These are phyloP conservation scores for Agrotis segetum DNA, from an alignment of 2,888 invertebrate species.

Conservation along the genomic window DNA sequence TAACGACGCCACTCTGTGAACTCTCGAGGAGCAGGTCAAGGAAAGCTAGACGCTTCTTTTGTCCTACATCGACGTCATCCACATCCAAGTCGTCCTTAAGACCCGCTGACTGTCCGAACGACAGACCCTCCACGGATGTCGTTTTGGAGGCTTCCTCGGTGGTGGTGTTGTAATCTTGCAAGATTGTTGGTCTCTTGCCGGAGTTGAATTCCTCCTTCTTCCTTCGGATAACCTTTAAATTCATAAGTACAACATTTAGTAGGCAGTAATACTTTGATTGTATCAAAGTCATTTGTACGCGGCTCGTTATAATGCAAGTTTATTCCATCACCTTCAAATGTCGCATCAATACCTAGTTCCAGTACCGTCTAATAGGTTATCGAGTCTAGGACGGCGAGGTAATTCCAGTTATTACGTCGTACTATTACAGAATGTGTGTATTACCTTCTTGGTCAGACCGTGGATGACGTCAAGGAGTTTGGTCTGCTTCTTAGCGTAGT, in stretches of 20 bases:
- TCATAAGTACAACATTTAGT: conserved; percentile 10
- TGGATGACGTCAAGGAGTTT: conserved; percentile 94
- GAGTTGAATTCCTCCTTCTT: conserved; percentile 94
- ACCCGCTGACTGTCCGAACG: conserved; percentile 93
- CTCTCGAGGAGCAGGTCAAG: conserved; percentile 96
- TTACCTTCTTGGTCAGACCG: conserved; percentile 94
- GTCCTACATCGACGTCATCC: conserved; percentile 94
- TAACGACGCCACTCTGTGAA: conserved; percentile 93
- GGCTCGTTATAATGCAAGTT: conserved; percentile 54
- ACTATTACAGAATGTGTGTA: conserved; percentile 5
- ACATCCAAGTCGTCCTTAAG: conserved; percentile 96
- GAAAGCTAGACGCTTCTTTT: conserved; percentile 96
- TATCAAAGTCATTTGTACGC: conserved; percentile 30
- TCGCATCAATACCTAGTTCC: conserved; percentile 48
- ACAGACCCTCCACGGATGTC: conserved; percentile 92
- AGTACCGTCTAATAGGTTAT: conserved; percentile 50
- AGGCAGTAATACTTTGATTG: not conserved
- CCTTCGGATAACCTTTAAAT: conserved; percentile 91
- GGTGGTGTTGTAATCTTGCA: conserved; percentile 71
- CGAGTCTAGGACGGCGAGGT: conserved; percentile 36
- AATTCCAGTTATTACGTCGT: conserved; percentile 13
- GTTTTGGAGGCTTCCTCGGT: conserved; percentile 73
- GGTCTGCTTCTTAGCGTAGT: conserved; percentile 94
- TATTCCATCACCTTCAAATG: conserved; percentile 48
- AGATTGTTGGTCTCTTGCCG: conserved; percentile 89